Conservation (phyloP, 2,113 vertebrate species). For the Bubo scandiacus region DNA sequence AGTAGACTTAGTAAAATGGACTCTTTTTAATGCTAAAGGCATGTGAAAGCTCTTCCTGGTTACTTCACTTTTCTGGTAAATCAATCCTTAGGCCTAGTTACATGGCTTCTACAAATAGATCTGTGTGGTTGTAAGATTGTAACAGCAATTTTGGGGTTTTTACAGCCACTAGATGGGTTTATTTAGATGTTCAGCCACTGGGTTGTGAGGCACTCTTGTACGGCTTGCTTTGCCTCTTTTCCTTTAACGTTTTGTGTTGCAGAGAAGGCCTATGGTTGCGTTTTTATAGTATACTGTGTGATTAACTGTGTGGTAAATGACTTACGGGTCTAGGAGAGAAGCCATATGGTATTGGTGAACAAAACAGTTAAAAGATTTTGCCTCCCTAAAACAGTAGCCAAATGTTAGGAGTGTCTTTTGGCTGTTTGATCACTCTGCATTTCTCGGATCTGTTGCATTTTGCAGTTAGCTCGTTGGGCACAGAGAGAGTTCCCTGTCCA, state of each 20-base stretch:
- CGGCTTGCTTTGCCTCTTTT: neutral
- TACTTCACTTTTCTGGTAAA: neutral
- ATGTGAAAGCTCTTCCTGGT: neutral
- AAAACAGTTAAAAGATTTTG: neutral
- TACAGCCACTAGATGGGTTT: neutral
- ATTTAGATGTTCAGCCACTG: neutral
- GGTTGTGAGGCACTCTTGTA: neutral
- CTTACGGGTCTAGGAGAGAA: neutral
- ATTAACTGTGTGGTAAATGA: neutral
- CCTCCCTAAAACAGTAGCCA: neutral
- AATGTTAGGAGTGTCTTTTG: neutral
- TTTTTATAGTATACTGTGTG: rapidly evolving
- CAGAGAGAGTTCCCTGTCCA: neutral
- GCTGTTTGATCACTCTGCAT: neutral
- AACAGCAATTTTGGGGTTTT: neutral
- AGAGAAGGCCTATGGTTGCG: neutral
- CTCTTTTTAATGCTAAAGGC: neutral
- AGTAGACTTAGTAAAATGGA: neutral
- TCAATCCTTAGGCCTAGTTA: neutral
- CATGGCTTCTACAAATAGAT: neutral
- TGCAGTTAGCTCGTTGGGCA: neutral
- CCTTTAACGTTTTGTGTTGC: neutral
- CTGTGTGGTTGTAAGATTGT: neutral
- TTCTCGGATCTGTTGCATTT: neutral
- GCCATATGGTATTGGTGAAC: neutral